Conservation (phyloP, 1,140 invertebrate genomes). For the Zaprionus gabonicus region DNA sequence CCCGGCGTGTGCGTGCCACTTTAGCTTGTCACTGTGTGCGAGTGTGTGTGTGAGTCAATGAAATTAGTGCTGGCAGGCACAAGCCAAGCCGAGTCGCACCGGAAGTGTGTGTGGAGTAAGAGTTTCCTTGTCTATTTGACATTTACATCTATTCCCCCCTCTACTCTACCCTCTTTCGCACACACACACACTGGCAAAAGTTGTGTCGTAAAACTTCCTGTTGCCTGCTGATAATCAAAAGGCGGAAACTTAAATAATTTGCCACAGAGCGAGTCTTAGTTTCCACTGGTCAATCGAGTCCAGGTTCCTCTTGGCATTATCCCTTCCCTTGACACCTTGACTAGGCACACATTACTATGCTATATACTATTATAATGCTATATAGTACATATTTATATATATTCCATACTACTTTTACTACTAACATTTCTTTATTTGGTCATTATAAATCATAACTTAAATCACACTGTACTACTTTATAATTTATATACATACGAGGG, state of each 20-base stretch:
- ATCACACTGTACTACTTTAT: too few species aligned
- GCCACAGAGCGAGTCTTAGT: slow-evolving; percentile 43
- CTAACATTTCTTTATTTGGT: too few species aligned
- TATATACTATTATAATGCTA: too few species aligned
- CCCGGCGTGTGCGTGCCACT: slow-evolving; percentile 53
- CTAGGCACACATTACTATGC: not conserved
- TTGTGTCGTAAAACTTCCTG: slow-evolving; percentile 60
- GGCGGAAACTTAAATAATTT: slow-evolving; percentile 72
- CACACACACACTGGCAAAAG: slow-evolving; percentile 53
- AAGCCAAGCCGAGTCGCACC: slow-evolving; percentile 21
- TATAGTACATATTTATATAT: too few species aligned
- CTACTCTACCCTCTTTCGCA: not conserved
- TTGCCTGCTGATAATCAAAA: slow-evolving; percentile 60
- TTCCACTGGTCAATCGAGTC: slow-evolving; percentile 42
- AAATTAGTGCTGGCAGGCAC: slow-evolving; percentile 66
- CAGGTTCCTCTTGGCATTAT: too few species aligned
- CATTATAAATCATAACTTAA: too few species aligned
- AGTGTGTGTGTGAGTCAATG: slow-evolving; percentile 59
- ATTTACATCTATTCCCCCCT: slow-evolving; percentile 57
- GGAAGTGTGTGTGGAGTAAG: slow-evolving; percentile 64
- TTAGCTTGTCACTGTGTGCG: slow-evolving; percentile 22
- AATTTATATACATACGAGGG: too few species aligned
- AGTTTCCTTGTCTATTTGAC: slow-evolving; percentile 63
- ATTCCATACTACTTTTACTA: too few species aligned
- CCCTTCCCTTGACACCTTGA: not conserved